A percentile compares a stretch with the other conserved stretches of the same genome.
phyloP scores from a whole-genome alignment of 2,888 invertebrate species.

The Andrena trimmerana region DNA sequence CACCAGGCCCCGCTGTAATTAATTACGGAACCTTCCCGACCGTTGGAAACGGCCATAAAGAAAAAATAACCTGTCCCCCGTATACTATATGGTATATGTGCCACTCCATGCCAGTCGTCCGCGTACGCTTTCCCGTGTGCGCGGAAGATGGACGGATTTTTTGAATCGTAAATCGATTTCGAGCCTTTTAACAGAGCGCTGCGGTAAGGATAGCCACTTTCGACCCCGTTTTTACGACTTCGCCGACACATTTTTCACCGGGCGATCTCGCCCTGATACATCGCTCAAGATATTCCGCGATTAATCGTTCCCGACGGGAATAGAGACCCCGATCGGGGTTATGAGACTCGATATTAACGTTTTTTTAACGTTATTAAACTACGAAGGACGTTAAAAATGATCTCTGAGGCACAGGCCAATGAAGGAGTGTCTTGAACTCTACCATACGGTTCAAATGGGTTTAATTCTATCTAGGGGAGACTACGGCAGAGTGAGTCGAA shows the following conservation, averaged over 20 bases:
- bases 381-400: too few species aligned
- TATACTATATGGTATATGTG: constrained; percentile 6
- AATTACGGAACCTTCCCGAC: constrained; percentile 79
- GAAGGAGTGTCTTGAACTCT: too few species aligned
- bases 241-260: constrained; percentile 34
- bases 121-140: constrained; percentile 25
- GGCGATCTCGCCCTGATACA: not conserved
- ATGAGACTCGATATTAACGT: not conserved
- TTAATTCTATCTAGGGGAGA: too few species aligned
- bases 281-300: constrained; percentile 13
- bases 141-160: constrained; percentile 61
- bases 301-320: constrained; percentile 9
- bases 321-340: not conserved
- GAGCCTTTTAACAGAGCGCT: constrained; percentile 28
- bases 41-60: constrained; percentile 72
- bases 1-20: constrained; percentile 75
- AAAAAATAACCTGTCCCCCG: constrained; percentile 61
- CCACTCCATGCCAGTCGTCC: constrained; percentile 47
- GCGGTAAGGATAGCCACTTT: constrained; percentile 36
- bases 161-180: constrained; percentile 57
- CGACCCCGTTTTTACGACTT: constrained; percentile 23
- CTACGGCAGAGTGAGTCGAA: too few species aligned
- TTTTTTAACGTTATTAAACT: not conserved
- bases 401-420: too few species aligned
- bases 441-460: too few species aligned